These are phyloP conservation scores for Drepana falcataria DNA, from an alignment of 2,888 invertebrate genomes.

Conservation along the genomic window DNA sequence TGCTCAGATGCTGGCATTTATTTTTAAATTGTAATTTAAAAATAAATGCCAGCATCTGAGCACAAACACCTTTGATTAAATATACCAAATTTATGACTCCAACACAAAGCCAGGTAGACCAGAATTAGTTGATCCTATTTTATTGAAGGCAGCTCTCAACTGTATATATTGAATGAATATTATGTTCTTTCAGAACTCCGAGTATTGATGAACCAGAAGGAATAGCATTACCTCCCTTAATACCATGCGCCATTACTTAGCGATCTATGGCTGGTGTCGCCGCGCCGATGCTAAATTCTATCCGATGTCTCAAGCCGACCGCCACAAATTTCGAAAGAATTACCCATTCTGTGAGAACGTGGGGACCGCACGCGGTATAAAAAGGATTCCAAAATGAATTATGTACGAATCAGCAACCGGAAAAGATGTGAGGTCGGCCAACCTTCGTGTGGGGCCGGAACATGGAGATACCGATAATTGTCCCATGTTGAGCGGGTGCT, in stretches of 20 bases:
- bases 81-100: too few species aligned
- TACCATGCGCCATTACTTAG: neutral
- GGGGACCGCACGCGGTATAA: slow-evolving; percentile 10
- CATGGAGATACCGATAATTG: slow-evolving; percentile 13
- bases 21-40: too few species aligned
- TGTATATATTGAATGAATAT: too few species aligned
- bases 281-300: neutral
- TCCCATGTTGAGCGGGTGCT: slow-evolving; percentile 8
- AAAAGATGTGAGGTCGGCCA: neutral
- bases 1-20: too few species aligned
- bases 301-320: neutral
- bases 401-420: slow-evolving; percentile 13
- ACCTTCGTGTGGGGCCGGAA: neutral
- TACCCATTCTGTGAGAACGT: slow-evolving; percentile 7
- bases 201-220: neutral
- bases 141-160: too few species aligned
- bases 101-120: too few species aligned
- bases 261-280: neutral
- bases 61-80: too few species aligned
- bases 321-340: slow-evolving; percentile 3
- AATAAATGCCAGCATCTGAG: too few species aligned
- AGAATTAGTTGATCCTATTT: too few species aligned
- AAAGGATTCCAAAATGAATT: slow-evolving; percentile 22
- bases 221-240: neutral
- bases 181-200: too few species aligned